Percentiles rank a stretch among this genome's conserved stretches.
Conservation (phyloP, 1,140 invertebrate species). For the Araneus ventricosus region DNA sequence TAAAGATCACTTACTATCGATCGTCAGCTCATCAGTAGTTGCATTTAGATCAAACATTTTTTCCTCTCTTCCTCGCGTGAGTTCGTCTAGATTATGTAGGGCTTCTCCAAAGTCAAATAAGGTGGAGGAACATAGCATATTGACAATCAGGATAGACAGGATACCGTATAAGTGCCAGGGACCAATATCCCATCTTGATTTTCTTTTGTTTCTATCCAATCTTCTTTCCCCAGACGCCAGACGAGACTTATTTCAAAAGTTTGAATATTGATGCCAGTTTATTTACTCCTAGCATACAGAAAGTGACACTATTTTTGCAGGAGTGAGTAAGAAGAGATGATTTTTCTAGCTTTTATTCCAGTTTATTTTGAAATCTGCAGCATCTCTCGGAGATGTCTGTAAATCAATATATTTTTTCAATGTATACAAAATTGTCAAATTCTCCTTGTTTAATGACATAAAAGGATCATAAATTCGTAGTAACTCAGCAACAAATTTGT, state of each 20-base stretch:
- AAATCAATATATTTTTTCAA: no score
- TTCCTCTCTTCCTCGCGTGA: neutral
- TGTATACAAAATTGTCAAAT: no score
- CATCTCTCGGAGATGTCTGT: no score
- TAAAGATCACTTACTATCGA: neutral
- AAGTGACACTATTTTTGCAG: no score
- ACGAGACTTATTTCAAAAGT: neutral
- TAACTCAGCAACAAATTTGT: no score
- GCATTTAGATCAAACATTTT: conserved; percentile 3
- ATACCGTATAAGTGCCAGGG: neutral
- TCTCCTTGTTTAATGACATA: no score
- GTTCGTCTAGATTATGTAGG: neutral
- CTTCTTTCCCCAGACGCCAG: neutral
- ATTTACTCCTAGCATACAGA: no score
- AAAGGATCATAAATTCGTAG: no score
- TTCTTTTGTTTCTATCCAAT: neutral
- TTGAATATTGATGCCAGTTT: no score
- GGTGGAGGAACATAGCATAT: neutral
- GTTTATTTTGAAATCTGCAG: no score
- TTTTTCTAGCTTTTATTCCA: no score
- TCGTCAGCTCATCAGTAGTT: neutral
- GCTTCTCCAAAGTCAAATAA: conserved; percentile 27
- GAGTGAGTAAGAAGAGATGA: no score
- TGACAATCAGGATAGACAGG: neutral
- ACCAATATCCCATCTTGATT: neutral